phyloP scores from a whole-genome alignment of 1,140 invertebrate species.

The Halictus rubicundus region DNA sequence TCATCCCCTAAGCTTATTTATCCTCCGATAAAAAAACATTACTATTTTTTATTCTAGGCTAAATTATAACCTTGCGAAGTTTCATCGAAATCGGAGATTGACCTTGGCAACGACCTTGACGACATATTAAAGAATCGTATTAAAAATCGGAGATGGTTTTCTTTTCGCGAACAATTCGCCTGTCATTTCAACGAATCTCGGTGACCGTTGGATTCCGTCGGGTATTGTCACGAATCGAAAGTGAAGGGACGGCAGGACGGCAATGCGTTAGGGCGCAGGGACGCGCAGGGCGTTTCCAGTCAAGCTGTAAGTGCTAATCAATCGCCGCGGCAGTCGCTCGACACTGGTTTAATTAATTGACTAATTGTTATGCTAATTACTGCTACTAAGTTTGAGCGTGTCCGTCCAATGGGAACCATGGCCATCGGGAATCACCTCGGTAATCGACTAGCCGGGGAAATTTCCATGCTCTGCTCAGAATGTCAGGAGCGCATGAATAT shows the following conservation, averaged over 20 bases:
- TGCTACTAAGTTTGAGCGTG: constrained; percentile 25
- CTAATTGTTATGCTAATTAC: constrained; percentile 46
- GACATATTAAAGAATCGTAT: no score
- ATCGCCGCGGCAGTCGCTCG: constrained; percentile 18
- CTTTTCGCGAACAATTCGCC: not conserved
- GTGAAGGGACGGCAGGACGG: not conserved
- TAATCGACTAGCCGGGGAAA: constrained; percentile 17
- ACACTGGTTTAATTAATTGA: constrained; percentile 45
- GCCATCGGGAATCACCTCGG: constrained; percentile 38
- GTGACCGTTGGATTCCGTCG: no score
- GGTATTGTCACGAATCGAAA: not conserved
- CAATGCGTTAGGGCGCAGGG: not conserved
- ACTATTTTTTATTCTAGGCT: no score
- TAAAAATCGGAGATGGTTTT: no score
- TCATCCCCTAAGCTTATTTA: no score
- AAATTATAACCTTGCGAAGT: no score
- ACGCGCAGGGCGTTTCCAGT: no score
- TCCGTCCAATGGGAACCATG: constrained; percentile 1
- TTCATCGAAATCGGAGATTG: no score
- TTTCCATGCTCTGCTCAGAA: constrained; percentile 14
- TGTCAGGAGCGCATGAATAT: constrained; percentile 30
- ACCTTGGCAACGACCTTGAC: no score
- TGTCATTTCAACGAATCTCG: not conserved
- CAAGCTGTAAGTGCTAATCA: constrained; percentile 30
- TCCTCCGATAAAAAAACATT: no score